Evolutionary conservation across 1,140 invertebrate species (phyloP).

Genomic region (Papilio glaucus): DNA sequence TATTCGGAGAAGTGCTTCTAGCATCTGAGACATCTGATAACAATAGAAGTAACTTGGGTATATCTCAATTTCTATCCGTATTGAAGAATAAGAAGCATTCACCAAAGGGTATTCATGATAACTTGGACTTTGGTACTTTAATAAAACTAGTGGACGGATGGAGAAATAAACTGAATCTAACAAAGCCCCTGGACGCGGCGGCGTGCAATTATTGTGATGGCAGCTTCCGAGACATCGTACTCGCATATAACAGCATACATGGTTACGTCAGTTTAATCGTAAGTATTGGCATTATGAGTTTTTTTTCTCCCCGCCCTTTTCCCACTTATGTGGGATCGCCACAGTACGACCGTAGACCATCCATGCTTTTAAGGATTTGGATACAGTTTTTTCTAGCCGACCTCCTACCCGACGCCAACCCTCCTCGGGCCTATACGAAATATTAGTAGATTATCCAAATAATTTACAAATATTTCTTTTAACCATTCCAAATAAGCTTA

Average conservation of each 20-base stretch:
- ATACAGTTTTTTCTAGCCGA: too few relatives aligned
- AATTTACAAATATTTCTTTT: too few relatives aligned
- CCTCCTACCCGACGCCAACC: too few relatives aligned
- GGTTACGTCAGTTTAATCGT: constrained; percentile 80
- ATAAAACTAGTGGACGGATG: constrained; percentile 73
- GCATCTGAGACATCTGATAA: constrained; percentile 58
- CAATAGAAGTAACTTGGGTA: constrained; percentile 59
- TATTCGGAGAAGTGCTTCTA: constrained; percentile 72
- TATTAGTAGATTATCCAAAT: too few relatives aligned
- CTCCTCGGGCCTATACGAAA: too few relatives aligned
- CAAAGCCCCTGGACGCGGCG: constrained; percentile 55
- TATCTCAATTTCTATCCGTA: constrained; percentile 65
- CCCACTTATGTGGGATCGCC: too few relatives aligned
- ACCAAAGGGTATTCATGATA: constrained; percentile 59
- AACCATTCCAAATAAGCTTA: too few relatives aligned
- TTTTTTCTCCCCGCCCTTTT: too few relatives aligned
- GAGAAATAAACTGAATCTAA: constrained; percentile 65
- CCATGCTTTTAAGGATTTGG: too few relatives aligned
- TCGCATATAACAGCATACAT: constrained; percentile 78
- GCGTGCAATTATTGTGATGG: constrained; percentile 75
- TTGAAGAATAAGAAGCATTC: constrained; percentile 57
- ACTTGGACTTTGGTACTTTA: constrained; percentile 67
- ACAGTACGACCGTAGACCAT: too few relatives aligned
- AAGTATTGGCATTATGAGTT: constrained; percentile 49
- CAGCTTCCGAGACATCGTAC: constrained; percentile 67